Evolutionary conservation across 1,140 invertebrate genomes (phyloP), one percentile per base, ranked within the genome.

Genomic region (Archivesica marissinica): DNA sequence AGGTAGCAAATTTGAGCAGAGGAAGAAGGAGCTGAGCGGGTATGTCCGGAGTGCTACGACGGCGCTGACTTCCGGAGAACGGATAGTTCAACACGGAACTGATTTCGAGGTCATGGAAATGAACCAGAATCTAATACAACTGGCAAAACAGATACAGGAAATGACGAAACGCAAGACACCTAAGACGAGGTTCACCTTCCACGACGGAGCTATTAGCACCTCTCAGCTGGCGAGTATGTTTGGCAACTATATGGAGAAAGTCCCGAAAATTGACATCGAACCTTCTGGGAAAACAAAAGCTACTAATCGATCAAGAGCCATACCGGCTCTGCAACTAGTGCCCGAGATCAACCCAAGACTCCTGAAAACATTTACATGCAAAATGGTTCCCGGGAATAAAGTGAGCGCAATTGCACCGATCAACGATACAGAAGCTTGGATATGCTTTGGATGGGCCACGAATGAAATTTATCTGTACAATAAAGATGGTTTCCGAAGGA

Each of bases 91-190:
- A 6, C 23, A 50, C 23, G 81, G 81, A 7, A 47, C 66, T 39
- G 81, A 84, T 47, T 84, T 50, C 38, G 81, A 84, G 28, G 61
- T 84, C 4, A 84, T 84, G 81, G 81, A 84, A 68, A 56, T 84
- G 7, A 76, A 75, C 33, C 81, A 84, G 33, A 77, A 66, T 25
- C 54, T 84, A 0, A 38, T 76, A 3, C 25, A 64, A 15, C 35
- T 84, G 39, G 28, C 52, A 3, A 66, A 77, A 20, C 35, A 52
- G 38, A 66, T 84, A 20, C 70, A 84, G 30, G 81, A 84, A 25
- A n/a, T 77, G 44, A 20, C 28, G 17, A 84, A 77, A 35, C n/a
- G 41, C 1, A 84, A 75, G 30, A 56, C 54, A n/a, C 47, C 52
- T 20, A 68, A 39, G 41, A 77, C 47, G 1, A 38, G 47, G 2